Base-by-base conservation (phyloP, 2,797 vertebrate genomes). In the Cossypha heuglini region DNA sequence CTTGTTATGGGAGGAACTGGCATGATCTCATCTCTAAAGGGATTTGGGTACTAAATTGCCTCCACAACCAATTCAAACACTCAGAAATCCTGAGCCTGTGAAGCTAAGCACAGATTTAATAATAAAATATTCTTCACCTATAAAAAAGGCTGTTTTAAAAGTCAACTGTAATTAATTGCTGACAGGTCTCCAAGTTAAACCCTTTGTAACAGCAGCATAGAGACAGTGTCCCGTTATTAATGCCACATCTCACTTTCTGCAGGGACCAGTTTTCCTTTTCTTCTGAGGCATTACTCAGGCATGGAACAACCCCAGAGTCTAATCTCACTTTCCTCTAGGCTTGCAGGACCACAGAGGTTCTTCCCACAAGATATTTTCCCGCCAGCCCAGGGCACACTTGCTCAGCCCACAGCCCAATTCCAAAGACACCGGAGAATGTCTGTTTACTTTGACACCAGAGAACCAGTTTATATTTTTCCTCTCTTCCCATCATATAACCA, bases 11-110 rank as follows among this genome's bases (percentile, higher is more conserved):
- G 78, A 88, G 90, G 38, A 90, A 45, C 42, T 64, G 49, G 38
- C 38, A 51, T 6, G 49, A 90, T 29, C 21, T 88, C 85, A 43
- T 37, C 68, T 80, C 79, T 40, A 12, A 86, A 90, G 28, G 49
- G 73, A 94, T 93, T 96, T 93, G 64, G 75, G 72, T 62, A 49
- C 54, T 91, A 78, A 94, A 83, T 35, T 81, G 66, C 68, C 62
- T 72, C 81, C 83, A 57, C 52, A 77, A 68, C 29, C 35, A 71
- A 77, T 72, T 81, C 28, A 75, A 84, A 81, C 22, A 28, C 26
- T 63, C 43, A 25, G 28, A 88, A 92, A 73, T 66, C 79, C 62
- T 13, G 10, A 57, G 28, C 28, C 48, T 35, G 21, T 12, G 66
- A 94, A 93, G 18, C 13, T 40, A 74, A 91, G 52, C 5, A 31